phyloP scores from a whole-genome alignment of 2,888 invertebrate genomes.

The Synergus japonicus region DNA sequence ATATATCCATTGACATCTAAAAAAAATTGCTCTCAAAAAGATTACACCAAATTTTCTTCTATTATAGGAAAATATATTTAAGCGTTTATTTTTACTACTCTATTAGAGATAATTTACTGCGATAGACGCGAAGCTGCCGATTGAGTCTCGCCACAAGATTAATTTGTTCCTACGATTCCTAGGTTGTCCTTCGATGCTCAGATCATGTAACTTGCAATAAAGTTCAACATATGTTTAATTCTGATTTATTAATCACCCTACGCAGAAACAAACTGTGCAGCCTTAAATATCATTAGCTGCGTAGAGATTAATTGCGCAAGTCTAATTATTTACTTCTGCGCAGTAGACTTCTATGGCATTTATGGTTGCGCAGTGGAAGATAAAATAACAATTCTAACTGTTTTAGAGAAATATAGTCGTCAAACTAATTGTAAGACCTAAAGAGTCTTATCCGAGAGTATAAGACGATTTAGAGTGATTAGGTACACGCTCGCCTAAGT shows the following conservation, averaged over 20 bases:
- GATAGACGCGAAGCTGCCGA: conserved; percentile 3
- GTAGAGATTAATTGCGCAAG: too few relatives aligned
- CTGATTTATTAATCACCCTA: not conserved
- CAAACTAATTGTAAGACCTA: too few relatives aligned
- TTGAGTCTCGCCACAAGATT: not conserved
- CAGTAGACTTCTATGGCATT: not conserved
- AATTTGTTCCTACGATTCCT: not conserved
- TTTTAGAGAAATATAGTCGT: too few relatives aligned
- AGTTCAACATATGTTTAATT: conserved; percentile 12
- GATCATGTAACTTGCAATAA: conserved; percentile 20
- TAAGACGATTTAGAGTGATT: too few relatives aligned
- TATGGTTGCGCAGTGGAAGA: not conserved
- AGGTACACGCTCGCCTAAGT: not conserved
- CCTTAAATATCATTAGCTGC: not conserved
- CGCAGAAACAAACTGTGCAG: not conserved
- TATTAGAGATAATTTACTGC: not conserved
- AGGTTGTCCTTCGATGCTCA: conserved; percentile 14
- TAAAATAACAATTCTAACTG: too few relatives aligned
- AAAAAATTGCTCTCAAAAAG: too few relatives aligned
- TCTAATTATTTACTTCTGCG: not conserved
- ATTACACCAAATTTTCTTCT: not conserved
- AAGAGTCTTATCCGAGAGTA: too few relatives aligned
- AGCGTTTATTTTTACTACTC: not conserved
- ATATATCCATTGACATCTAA: not conserved
- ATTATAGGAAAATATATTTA: not conserved